Evolutionary conservation across 2,888 invertebrate genomes (phyloP).

Genomic region (Eupithecia centaureata): DNA sequence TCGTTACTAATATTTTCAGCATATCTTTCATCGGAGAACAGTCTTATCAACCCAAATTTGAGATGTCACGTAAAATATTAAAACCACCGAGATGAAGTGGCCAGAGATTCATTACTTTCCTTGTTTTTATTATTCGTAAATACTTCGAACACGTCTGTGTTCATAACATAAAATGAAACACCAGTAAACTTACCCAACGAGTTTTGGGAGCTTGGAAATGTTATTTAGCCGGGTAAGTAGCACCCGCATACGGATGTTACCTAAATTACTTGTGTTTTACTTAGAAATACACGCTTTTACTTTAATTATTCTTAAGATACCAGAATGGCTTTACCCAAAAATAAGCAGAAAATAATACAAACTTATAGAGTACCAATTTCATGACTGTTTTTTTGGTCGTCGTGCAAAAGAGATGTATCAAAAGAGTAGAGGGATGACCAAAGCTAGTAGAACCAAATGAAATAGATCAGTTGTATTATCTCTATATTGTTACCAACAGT

Average conservation of each 20-base stretch:
- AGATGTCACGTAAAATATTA: slow-evolving; percentile 84
- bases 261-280: slow-evolving; percentile 47
- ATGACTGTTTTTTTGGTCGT: too few species aligned
- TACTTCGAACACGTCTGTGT: slow-evolving; percentile 60
- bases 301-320: background rate
- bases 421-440: background rate
- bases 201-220: slow-evolving; percentile 65
- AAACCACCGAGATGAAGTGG: slow-evolving; percentile 81
- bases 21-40: slow-evolving; percentile 11
- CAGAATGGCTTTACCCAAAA: too few species aligned
- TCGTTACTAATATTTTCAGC: too few species aligned
- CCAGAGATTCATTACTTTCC: slow-evolving; percentile 82
- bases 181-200: slow-evolving; percentile 71
- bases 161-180: slow-evolving; percentile 78
- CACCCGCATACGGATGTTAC: slow-evolving; percentile 51
- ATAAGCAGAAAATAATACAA: too few species aligned
- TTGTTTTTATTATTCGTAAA: slow-evolving; percentile 84
- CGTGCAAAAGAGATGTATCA: background rate
- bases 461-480: too few species aligned
- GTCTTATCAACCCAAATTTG: slow-evolving; percentile 63
- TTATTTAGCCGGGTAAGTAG: slow-evolving; percentile 63
- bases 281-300: slow-evolving; percentile 24
- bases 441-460: background rate
- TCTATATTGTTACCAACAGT: too few species aligned
- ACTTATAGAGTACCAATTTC: too few species aligned